Percentiles rank a stretch among this genome's conserved stretches.
phyloP scores from a whole-genome alignment of 2,113 vertebrate genomes.

The Notothenia rossii region DNA sequence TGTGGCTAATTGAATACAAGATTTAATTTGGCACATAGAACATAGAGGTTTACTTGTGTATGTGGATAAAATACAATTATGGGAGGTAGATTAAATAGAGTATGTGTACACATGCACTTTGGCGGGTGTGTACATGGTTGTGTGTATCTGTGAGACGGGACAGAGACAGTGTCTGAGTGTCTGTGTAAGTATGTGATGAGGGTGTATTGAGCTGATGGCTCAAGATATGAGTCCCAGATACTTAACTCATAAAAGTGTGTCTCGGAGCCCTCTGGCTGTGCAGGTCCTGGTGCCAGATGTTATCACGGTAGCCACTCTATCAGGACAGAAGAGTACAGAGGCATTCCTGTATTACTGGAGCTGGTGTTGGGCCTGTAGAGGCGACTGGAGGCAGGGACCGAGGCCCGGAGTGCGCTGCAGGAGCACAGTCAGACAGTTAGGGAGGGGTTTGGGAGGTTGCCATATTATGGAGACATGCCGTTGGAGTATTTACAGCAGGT shows the following conservation, averaged over 20 bases:
- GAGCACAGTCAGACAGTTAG: constrained; percentile 35
- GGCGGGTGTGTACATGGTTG: constrained; percentile 2
- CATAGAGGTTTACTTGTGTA: not conserved
- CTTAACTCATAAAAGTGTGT: constrained; percentile 82
- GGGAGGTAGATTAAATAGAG: not conserved
- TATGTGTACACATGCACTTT: constrained; percentile 2
- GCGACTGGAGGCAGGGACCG: constrained; percentile 17
- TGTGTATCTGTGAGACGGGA: constrained; percentile 25
- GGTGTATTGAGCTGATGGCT: constrained; percentile 76
- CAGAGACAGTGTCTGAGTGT: constrained; percentile 48
- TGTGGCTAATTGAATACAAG: constrained; percentile 16
- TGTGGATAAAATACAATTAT: not conserved
- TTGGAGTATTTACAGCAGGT: constrained; percentile 62
- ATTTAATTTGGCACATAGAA: constrained; percentile 17
- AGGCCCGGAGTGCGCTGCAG: constrained; percentile 7
- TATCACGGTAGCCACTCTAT: constrained; percentile 81
- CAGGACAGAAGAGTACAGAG: constrained; percentile 72
- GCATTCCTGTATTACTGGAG: constrained; percentile 76
- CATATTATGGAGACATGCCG: constrained; percentile 43
- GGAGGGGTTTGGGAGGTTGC: constrained; percentile 45
- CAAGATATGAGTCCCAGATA: constrained; percentile 77
- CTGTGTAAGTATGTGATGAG: constrained; percentile 69
- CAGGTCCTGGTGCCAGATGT: constrained; percentile 83
- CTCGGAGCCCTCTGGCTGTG: constrained; percentile 74
- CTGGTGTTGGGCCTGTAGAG: constrained; percentile 43